These are phyloP conservation scores for Pachyramphus minor DNA, from an alignment of 2,113 vertebrate genomes.

Conservation along the genomic window DNA sequence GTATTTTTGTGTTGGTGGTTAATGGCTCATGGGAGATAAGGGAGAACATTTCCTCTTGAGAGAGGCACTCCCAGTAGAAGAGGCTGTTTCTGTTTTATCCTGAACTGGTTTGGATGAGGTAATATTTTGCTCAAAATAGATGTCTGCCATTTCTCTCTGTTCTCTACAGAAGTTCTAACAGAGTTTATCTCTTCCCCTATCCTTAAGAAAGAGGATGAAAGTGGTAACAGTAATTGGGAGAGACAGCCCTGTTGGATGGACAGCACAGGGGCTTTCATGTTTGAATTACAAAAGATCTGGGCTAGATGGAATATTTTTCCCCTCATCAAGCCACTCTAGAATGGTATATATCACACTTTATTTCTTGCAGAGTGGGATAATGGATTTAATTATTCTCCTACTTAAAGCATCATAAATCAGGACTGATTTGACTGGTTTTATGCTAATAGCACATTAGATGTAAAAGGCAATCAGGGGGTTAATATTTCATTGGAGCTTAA, in stretches of 20 bases:
- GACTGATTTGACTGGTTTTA: not conserved
- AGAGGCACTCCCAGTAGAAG: not conserved
- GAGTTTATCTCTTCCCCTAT: not conserved
- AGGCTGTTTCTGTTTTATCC: not conserved
- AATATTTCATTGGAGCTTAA: not conserved
- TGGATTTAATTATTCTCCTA: not conserved
- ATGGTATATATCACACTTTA: not conserved
- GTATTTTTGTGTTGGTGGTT: not conserved
- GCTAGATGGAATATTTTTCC: not conserved
- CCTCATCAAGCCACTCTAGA: not conserved
- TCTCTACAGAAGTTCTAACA: not conserved
- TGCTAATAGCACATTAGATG: not conserved
- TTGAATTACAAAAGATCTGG: not conserved
- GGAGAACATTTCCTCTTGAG: not conserved
- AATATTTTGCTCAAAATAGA: not conserved
- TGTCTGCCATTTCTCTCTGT: not conserved
- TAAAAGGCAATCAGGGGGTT: not conserved
- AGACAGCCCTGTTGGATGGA: not conserved
- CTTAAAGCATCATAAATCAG: not conserved
- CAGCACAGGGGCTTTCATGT: not conserved
- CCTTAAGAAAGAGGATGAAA: not conserved
- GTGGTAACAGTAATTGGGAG: not conserved
- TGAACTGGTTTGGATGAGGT: not conserved
- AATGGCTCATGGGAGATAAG: not conserved
- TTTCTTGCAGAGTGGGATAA: not conserved